Percentiles rank a stretch among this genome's conserved stretches.
These are phyloP conservation scores for Halyomorpha halys DNA, from an alignment of 1,140 invertebrate species.

Conservation along the genomic window DNA sequence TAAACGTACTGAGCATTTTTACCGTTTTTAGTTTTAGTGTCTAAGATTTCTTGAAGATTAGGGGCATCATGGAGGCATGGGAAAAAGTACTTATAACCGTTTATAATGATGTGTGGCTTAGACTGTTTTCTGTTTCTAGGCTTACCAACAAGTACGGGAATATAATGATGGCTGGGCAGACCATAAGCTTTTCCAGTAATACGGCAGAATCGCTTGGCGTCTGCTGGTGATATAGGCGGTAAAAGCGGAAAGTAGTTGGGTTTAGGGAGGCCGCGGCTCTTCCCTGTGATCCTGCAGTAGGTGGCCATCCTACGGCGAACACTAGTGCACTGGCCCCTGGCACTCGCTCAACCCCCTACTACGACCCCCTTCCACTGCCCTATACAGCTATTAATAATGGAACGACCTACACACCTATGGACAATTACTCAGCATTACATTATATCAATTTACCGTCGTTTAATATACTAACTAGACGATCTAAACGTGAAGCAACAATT, in stretches of 20 bases:
- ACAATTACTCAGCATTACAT: too few species aligned
- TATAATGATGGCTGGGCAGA: conserved; percentile 63
- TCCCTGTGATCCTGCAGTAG: conserved; percentile 71
- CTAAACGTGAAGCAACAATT: too few species aligned
- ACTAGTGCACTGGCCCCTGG: too few species aligned
- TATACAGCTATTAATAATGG: too few species aligned
- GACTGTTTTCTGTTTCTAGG: conserved; percentile 39
- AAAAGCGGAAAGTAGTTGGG: conserved; percentile 74
- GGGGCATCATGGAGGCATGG: conserved; percentile 53
- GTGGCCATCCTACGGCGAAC: conserved; percentile 33
- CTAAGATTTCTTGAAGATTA: conserved; percentile 50
- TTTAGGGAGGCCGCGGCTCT: conserved; percentile 64
- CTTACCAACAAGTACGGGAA: conserved; percentile 54
- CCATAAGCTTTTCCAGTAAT: conserved; percentile 73
- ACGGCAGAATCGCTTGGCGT: conserved; percentile 64
- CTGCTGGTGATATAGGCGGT: conserved; percentile 66
- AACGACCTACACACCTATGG: too few species aligned
- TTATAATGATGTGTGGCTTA: conserved; percentile 46
- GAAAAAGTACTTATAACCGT: conserved; percentile 62
- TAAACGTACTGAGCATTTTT: conserved; percentile 57
- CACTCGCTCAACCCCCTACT: too few species aligned
- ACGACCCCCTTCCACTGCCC: too few species aligned
- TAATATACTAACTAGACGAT: too few species aligned
- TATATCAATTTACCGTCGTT: too few species aligned
- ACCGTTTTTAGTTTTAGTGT: conserved; percentile 42